Conservation (phyloP, 2,888 invertebrate species). For the Eilema griseolum region DNA sequence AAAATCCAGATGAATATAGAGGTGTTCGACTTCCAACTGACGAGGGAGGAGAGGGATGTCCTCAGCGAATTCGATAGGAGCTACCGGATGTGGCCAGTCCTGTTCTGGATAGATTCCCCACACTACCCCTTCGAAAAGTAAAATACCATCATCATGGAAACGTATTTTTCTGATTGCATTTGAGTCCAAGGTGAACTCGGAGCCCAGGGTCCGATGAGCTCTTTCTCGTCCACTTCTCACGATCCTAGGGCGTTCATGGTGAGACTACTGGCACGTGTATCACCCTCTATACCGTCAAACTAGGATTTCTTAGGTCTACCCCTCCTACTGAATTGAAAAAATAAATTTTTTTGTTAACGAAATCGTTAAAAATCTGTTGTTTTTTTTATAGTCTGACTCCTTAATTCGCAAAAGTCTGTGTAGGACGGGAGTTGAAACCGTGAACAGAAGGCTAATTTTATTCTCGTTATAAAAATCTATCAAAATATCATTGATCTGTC, state of each 20-base stretch:
- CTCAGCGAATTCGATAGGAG: constrained; percentile 63
- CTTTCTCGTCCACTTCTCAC: too few species aligned
- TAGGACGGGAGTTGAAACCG: too few species aligned
- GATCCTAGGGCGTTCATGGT: too few species aligned
- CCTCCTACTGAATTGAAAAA: neutral
- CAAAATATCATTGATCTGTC: too few species aligned
- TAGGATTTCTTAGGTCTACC: too few species aligned
- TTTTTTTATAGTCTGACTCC: neutral
- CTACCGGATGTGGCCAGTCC: constrained; percentile 61
- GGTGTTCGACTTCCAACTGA: constrained; percentile 72
- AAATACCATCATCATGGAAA: neutral
- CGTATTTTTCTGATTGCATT: too few species aligned
- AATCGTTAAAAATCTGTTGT: neutral
- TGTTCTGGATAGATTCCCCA: constrained; percentile 58
- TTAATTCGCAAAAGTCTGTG: neutral
- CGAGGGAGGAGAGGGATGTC: constrained; percentile 55
- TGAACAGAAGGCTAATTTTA: too few species aligned
- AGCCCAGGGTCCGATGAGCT: too few species aligned
- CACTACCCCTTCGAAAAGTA: constrained; percentile 63
- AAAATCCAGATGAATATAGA: constrained; percentile 69
- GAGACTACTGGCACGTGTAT: too few species aligned
- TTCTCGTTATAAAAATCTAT: too few species aligned
- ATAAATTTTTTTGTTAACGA: neutral
- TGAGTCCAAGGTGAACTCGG: too few species aligned
- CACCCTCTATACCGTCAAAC: too few species aligned